Conservation (phyloP, 2,888 invertebrate species). For the Girardia tigrina region DNA sequence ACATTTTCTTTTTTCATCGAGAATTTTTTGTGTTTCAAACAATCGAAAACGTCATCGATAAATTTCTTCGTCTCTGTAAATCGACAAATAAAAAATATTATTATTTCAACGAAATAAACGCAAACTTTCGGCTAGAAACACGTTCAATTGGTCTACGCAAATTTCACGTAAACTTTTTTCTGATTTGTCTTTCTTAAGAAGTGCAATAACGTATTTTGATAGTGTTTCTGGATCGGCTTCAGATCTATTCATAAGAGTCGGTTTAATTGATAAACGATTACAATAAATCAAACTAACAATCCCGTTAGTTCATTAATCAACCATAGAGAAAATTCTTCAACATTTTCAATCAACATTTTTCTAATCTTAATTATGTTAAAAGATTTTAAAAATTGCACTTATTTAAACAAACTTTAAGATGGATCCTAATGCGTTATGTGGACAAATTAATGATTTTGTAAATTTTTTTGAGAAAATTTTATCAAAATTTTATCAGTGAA, state of each 20-base stretch:
- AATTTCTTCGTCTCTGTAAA: background rate
- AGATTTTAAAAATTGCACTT: background rate
- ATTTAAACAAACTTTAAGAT: background rate
- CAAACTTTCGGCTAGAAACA: background rate
- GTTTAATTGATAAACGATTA: background rate
- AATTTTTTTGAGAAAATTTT: too few species aligned
- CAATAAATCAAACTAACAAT: background rate
- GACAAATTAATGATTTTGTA: too few species aligned
- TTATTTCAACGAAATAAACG: too few species aligned
- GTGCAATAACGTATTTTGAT: background rate
- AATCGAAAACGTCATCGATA: background rate
- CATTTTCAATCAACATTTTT: conserved; percentile 17
- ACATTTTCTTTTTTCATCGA: background rate
- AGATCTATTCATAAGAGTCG: background rate
- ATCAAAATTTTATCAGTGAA: too few species aligned
- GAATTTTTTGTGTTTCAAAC: background rate
- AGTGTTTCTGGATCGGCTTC: conserved; percentile 9
- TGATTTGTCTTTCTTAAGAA: background rate
- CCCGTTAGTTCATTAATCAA: background rate
- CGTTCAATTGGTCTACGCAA: background rate
- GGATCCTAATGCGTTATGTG: too few species aligned
- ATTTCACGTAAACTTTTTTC: background rate
- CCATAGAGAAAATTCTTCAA: background rate
- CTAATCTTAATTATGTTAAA: conserved; percentile 1
- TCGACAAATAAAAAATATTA: too few species aligned